These are phyloP conservation scores for Patiria miniata DNA, from an alignment of 35 echinoderm and acorn worm genomes.

Conservation along the genomic window DNA sequence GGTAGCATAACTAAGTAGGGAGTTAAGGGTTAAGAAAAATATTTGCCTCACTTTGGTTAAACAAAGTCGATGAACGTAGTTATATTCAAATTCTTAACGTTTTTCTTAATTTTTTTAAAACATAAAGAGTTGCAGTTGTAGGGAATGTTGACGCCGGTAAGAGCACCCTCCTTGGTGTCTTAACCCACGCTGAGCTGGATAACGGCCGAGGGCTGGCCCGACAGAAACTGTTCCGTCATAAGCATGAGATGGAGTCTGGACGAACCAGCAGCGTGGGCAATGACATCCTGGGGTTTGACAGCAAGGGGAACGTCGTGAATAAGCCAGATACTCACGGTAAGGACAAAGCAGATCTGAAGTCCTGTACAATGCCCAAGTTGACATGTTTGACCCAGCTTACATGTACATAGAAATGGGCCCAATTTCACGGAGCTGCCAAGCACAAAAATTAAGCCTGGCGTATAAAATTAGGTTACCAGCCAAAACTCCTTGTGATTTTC, in stretches of 20 bases:
- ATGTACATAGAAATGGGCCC: neutral
- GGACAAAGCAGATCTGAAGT: neutral
- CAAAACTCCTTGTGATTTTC: too few species aligned
- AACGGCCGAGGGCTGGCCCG: conserved; percentile 95
- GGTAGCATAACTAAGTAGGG: too few species aligned
- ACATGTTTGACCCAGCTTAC: too few species aligned
- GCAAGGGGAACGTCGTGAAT: conserved; percentile 88
- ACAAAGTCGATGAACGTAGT: too few species aligned
- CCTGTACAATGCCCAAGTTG: too few species aligned
- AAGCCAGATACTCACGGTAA: conserved; percentile 94
- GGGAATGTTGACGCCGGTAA: conserved; percentile 99
- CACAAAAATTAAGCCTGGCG: neutral
- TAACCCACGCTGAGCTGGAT: conserved; percentile 96
- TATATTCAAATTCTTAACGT: too few species aligned
- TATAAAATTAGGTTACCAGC: too few species aligned
- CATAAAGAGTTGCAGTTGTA: conserved; percentile 90
- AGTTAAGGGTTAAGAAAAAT: too few species aligned
- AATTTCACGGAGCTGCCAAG: too few species aligned
- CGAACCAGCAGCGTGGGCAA: conserved; percentile 98
- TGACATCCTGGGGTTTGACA: conserved; percentile 96
- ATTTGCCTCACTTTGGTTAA: too few species aligned
- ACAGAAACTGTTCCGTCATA: conserved; percentile 94
- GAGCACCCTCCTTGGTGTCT: conserved; percentile 90
- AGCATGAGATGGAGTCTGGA: conserved; percentile 98
- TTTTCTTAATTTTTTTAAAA: too few species aligned